Percentiles rank a stretch among this genome's conserved stretches.
Conservation (phyloP, 1,140 invertebrate genomes). For the Globodera ellingtonae region DNA sequence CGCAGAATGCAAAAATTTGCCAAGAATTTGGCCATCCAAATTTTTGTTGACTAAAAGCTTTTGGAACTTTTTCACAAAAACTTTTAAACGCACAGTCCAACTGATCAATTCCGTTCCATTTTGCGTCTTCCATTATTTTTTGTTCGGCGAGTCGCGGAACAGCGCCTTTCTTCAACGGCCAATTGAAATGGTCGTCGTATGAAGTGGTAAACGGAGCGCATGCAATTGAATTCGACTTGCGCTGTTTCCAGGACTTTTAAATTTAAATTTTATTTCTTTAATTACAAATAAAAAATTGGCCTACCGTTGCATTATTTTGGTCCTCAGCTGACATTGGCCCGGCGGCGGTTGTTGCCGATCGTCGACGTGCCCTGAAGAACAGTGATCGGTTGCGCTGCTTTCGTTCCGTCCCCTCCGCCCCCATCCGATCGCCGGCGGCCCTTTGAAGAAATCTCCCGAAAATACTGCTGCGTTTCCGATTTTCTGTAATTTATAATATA, state of each 20-base stretch:
- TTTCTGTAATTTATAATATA: background rate
- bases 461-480: background rate
- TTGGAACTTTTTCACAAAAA: too few relatives aligned
- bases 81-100: too few relatives aligned
- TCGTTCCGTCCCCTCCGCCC: background rate
- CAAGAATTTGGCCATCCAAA: background rate
- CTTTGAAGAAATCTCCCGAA: background rate
- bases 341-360: background rate
- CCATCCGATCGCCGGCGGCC: background rate
- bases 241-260: background rate
- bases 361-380: background rate
- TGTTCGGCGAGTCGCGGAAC: background rate
- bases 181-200: background rate
- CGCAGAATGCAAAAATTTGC: background rate
- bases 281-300: background rate
- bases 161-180: background rate
- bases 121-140: background rate
- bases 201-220: conserved; percentile 4
- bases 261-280: background rate
- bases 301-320: background rate
- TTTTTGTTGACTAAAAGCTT: background rate
- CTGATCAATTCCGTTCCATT: background rate
- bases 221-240: conserved; percentile 4
- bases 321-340: background rate
- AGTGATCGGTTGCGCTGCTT: background rate